Evolutionary conservation across 2,797 vertebrate genomes (phyloP), one percentile per base, ranked within the genome.

Genomic region (Dendrocincla fuliginosa): DNA sequence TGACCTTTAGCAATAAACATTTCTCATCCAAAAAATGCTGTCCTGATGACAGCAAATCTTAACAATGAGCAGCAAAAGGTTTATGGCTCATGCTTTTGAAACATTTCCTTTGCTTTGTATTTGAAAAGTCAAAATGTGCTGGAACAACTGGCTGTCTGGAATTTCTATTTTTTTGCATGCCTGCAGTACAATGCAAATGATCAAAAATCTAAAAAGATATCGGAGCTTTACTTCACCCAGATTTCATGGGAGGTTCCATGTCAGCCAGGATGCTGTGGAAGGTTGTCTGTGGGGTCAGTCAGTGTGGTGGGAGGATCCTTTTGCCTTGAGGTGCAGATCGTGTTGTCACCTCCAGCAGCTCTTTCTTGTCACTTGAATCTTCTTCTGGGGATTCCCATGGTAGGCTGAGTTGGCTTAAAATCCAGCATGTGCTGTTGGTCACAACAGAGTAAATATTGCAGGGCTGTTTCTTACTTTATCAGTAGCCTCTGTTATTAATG

Each of bases 1-100:
- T 93, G 69, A 92, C 91, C 86, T 97, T 96, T 95, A 90, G 87
- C 77, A 94, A 93, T 70, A 94, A 92, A 41, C 77, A 57, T 63
- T 85, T 96, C 90, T 93, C 71, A 71, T 63, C 68, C 76, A 77
- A 81, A 96, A 95, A 87, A 84, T 57, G 56, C 53, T 71, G 61
- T 90, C 63, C 57, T 8, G 79, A 52, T 95, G 92, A 50, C 83
- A 97, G 69, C 59, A 82, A 41, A 67, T 86, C 84, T 77, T 84
- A 91, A 37, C 57, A 84, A 65, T 11, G 1, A 78, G 20, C 67
- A 93, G 74, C 60, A 73, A 87, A 89, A 78, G 68, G 84, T 89
- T 87, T 87, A 52, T 27, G 7, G 81, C 67, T 76, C 30, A 23
- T 77, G 53, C n/a, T 61, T 71, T 93, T 73, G 22, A 68, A 78